Conservation (phyloP, 2,113 vertebrate genomes). For the Origma solitaria region DNA sequence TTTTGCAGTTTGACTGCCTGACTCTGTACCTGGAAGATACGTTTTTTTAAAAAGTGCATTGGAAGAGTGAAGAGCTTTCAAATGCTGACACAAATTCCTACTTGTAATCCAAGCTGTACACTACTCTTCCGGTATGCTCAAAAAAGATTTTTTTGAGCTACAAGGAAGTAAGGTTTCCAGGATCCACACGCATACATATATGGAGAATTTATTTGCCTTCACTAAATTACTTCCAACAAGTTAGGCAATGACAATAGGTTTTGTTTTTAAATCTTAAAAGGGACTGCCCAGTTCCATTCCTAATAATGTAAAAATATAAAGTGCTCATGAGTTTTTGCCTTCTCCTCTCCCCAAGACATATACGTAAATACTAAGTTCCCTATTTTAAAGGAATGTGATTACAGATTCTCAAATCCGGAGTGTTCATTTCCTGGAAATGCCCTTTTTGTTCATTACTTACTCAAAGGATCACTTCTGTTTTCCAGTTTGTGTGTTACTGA, state of each 20-base stretch:
- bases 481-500: neutral
- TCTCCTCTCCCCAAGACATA: neutral
- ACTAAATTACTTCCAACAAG: neutral
- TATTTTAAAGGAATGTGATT: neutral
- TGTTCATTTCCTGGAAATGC: neutral
- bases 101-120: neutral
- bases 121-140: neutral
- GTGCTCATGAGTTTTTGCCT: neutral
- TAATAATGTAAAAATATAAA: neutral
- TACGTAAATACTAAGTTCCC: neutral
- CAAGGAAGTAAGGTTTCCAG: neutral
- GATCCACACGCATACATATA: neutral
- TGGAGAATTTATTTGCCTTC: neutral
- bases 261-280: neutral
- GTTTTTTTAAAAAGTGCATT: neutral
- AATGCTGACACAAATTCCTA: neutral
- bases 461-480: neutral
- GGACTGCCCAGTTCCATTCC: neutral
- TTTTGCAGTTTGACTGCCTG: neutral
- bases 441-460: slow-evolving; percentile 35
- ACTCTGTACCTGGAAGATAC: neutral
- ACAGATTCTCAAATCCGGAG: neutral
- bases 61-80: neutral
- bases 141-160: neutral
- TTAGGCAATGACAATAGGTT: neutral